Evolutionary conservation across 2,113 vertebrate species (phyloP).

Genomic region (Procavia capensis): DNA sequence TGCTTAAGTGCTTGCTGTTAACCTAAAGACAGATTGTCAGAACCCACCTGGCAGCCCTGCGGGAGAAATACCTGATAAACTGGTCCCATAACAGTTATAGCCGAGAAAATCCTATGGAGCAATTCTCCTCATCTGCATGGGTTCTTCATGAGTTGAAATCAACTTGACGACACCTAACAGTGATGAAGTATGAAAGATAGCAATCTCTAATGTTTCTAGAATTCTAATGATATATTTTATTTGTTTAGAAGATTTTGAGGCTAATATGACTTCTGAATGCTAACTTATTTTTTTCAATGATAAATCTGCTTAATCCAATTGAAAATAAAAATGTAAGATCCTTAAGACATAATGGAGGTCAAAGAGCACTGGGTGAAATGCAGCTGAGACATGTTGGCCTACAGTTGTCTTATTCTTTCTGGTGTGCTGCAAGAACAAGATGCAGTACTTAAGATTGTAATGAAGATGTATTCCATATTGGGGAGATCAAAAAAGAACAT

Average conservation of each 20-base stretch:
- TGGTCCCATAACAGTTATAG: too few relatives aligned
- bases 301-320: slow-evolving; percentile 44
- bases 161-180: too few relatives aligned
- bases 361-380: neutral
- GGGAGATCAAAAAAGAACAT: slow-evolving; percentile 2
- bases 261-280: neutral
- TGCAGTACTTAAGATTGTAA: slow-evolving; percentile 35
- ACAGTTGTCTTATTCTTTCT: neutral
- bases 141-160: too few relatives aligned
- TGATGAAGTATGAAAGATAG: neutral
- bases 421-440: neutral
- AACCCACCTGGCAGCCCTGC: too few relatives aligned
- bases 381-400: neutral
- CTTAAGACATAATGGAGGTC: slow-evolving; percentile 58
- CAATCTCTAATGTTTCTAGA: neutral
- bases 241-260: slow-evolving; percentile 58
- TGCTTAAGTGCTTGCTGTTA: too few relatives aligned
- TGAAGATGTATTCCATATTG: neutral
- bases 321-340: slow-evolving; percentile 61
- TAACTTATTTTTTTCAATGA: neutral
- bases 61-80: too few relatives aligned
- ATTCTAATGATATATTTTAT: neutral
- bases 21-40: too few relatives aligned
- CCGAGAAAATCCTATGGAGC: too few relatives aligned
- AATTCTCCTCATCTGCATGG: too few relatives aligned